Evolutionary conservation across 2,888 invertebrate genomes (phyloP), one percentile per base, ranked within the genome.

Genomic region (Blastobasis lacticolella): DNA sequence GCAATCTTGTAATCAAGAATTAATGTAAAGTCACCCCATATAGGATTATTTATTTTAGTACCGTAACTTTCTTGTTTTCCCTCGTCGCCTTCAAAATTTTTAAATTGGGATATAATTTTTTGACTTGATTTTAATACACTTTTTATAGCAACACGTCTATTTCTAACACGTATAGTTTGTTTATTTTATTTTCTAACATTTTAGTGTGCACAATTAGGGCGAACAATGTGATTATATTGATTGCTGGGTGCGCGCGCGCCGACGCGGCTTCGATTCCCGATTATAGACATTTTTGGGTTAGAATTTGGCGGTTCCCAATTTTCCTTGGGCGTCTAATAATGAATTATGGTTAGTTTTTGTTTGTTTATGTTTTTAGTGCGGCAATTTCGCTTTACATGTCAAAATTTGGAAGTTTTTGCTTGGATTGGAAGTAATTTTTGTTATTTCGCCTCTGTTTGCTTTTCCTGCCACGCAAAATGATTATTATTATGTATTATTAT

Each of bases 171-270:
- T 23, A 23, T 23, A 23, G 23, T 23, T 23, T 23, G 23, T 23
- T 23, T 23, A 3, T 23, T 23, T 23, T 23, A 41, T 68, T 69
- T 66, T 64, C 58, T 55, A 59, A 59, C 59, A 63, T 61, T 69
- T 64, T 62, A 23, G 59, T 60, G 60, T 62, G 63, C 66, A 69
- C 64, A 66, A 64, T 72, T 71, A 73, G 67, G 63, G 58, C 71
- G 74, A 81, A 79, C 78, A 76, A 77, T 69, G 67, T 71, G 75
- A 86, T 86, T 85, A 84, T 66, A 58, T 59, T 81, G 84, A 85
- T 85, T 81, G 80, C 66, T 72, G 81, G 84, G 75, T 79, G 73
- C 64, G 60, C 23, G 23, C 23, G 23, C 23, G 59, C 54, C 37
- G 59, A 56, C 58, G 63, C 72, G 59, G 69, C 69, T 78, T 81